Base-by-base conservation (phyloP, 2,888 invertebrate species). In the Cantharis nigra region DNA sequence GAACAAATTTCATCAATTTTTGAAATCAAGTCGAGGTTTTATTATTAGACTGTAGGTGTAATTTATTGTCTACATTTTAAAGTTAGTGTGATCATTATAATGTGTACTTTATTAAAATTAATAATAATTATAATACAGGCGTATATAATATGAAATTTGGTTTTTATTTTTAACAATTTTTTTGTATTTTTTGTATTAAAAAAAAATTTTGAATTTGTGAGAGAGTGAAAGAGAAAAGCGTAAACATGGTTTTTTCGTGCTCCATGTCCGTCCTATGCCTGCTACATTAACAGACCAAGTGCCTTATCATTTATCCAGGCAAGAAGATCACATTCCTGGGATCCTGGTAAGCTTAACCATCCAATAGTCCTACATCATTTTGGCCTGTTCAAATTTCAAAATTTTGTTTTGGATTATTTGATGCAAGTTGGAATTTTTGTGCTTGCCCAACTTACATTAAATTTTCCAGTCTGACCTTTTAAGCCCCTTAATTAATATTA, bases 291-390 rank as follows among this genome's bases (percentile, higher is more conserved):
- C 86, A 87, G 85, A 86, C 86, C 85, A 86, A 67, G 86, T 85
- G 87, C 86, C 87, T 85, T 86, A 83, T 82, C 84, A 85, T 81
- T 82, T 84, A 82, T 85, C 85, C 86, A 85, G 86, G 84, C 85
- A 85, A 85, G 85, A 85, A 86, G 85, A 86, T 81, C 82, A 82
- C 81, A 80, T 81, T 83, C 78, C 78, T 71, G 77, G 79, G 79
- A 80, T 83, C 87, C 87, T 83, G 87, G 87, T 87, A 87, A 87
- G 87, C 86, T 87, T 85, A 80, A 86, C 87, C 87, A 84, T 87
- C 87, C 87, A 85, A 82, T 85, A 78, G 77, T 84, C 79, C 79
- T 74, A 64, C 49, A 49, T 69, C 79, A 79, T 65, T 67, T 72
- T 76, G 76, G 70, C 26, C 72, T 11, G n/a, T 49, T 49, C 49